These are phyloP conservation scores for Mayetiola destructor DNA, from an alignment of 2,888 invertebrate genomes.

Conservation along the genomic window DNA sequence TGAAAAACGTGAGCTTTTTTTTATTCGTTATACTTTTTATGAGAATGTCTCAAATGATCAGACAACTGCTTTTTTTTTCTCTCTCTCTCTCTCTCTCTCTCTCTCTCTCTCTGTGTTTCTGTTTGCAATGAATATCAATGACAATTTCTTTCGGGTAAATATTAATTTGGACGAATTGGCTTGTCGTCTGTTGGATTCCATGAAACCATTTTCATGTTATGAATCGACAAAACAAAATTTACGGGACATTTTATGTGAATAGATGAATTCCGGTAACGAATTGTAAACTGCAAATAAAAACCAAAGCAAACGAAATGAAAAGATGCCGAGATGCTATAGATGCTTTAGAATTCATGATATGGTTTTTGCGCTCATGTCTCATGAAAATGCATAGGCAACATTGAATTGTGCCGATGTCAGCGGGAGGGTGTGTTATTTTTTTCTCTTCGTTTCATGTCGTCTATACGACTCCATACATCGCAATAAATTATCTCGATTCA, in stretches of 20 bases:
- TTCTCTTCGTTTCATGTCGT: not conserved
- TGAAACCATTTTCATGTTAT: not conserved
- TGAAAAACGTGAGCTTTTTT: too few relatives aligned
- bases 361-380: too few relatives aligned
- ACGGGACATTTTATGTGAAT: slow-evolving; percentile 13
- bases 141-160: not conserved
- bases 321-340: not conserved
- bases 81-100: too few relatives aligned
- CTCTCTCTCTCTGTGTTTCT: not conserved
- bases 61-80: not conserved
- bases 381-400: too few relatives aligned
- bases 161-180: not conserved
- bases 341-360: too few relatives aligned
- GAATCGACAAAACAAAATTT: not conserved
- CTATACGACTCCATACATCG: slow-evolving; percentile 2
- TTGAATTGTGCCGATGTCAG: slow-evolving; percentile 2
- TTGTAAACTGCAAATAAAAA: not conserved
- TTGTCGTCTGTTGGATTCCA: slow-evolving; percentile 1
- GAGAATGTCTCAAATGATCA: too few relatives aligned
- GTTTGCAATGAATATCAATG: too few relatives aligned
- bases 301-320: not conserved
- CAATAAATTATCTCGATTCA: slow-evolving; percentile 8
- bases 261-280: slow-evolving; percentile 1
- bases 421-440: not conserved
- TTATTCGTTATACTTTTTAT: too few relatives aligned